Evolutionary conservation across 2,888 invertebrate genomes (phyloP), one percentile per base, ranked within the genome.

Genomic region (Ametastegia equiseti): DNA sequence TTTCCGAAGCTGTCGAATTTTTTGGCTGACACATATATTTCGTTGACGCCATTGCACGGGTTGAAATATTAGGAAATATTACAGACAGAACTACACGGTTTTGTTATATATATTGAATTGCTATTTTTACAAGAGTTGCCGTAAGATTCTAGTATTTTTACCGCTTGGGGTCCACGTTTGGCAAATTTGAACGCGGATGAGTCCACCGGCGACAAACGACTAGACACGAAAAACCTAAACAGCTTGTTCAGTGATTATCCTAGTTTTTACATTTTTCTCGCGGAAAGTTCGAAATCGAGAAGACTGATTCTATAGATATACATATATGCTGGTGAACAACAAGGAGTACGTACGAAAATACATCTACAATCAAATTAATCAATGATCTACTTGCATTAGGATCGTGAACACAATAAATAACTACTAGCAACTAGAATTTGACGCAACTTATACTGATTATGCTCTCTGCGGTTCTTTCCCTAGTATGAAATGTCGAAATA

Each of bases 101-200:
- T 30, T 60, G 60, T 60, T 60, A 60, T 60, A 30, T 60, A 60
- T 60, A 60, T 60, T 27, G 13, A 60, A 60, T 60, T 27, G 2
- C 60, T 60, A 60, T 60, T 60, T 30, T 60, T 30, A 30, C 4
- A 4, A 60, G 5, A 23, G 4, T 1, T 60, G 27, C 30, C 6
- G 60, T 30, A 60, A 60, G 27, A 27, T 27, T 60, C 15, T 60
- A 13, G 15, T 60, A 60, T 60, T 60, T 60, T 60, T 60, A 60
- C 30, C 60, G 13, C 60, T 60, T 30, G 60, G 30, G 27, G 27
- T 30, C n/a, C 30, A 60, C 23, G 30, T 30, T 5, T 15, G 15
- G 27, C 6, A 60, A 9, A 30, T 60, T 15, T 27, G 1, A 30
- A 30, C 60, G 27, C 60, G 30, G 60, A 30, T 60, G 23, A 30